Conservation (phyloP, 2,113 vertebrate genomes). For the Anser cygnoides region DNA sequence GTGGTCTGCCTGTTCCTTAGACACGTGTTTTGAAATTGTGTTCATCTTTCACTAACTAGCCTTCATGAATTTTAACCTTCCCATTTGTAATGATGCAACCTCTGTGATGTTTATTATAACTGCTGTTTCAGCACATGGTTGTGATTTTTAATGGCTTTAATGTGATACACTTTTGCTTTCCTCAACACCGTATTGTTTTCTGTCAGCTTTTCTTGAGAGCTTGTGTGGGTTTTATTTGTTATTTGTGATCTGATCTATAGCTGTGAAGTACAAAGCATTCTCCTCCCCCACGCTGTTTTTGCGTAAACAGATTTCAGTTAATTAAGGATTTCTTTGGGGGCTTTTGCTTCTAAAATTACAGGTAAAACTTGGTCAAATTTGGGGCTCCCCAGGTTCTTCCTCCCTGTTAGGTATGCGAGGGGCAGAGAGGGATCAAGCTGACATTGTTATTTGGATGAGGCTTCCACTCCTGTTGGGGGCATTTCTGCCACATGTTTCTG, state of each 20-base stretch:
- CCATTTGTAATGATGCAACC: background rate
- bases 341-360: background rate
- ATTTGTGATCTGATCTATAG: background rate
- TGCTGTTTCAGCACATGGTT: background rate
- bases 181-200: background rate
- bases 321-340: background rate
- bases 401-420: background rate
- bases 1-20: background rate
- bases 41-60: background rate
- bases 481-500: background rate
- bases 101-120: background rate
- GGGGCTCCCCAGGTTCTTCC: background rate
- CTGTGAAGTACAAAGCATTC: background rate
- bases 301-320: background rate
- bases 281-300: background rate
- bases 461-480: background rate
- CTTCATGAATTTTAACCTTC: background rate
- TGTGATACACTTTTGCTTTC: background rate
- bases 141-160: background rate
- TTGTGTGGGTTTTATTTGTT: background rate
- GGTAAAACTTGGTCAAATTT: background rate
- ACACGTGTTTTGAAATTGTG: background rate
- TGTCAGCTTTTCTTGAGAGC: background rate
- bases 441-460: background rate
- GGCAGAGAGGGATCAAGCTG: background rate